Evolutionary conservation across 2,888 invertebrate genomes (phyloP).

Genomic region (Ophion ellenae): DNA sequence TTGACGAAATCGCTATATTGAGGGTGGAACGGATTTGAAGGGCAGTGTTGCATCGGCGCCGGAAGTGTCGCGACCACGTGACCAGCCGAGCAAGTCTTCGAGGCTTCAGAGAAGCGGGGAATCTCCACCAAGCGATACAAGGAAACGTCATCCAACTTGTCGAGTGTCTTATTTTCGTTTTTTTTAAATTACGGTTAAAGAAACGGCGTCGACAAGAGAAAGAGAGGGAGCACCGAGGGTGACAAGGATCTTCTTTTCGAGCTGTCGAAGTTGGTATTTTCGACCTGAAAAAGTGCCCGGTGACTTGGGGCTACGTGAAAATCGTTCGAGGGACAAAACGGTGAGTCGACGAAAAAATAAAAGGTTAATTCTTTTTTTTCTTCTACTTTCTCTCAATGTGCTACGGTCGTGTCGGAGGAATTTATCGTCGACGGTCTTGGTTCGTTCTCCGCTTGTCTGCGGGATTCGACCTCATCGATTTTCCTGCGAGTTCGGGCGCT

Average conservation of each 20-base stretch:
- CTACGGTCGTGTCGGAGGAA: neutral
- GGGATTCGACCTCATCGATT: neutral
- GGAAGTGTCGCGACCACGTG: neutral
- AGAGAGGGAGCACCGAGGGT: slow-evolving; percentile 29
- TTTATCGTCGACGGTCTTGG: slow-evolving; percentile 5
- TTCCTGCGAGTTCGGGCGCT: neutral
- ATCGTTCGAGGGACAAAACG: slow-evolving; percentile 42
- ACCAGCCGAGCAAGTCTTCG: neutral
- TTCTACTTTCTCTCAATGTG: slow-evolving; percentile 13
- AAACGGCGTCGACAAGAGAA: slow-evolving; percentile 9
- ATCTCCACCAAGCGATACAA: neutral
- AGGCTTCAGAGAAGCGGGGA: slow-evolving; percentile 14
- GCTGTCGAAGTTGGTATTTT: slow-evolving; percentile 21
- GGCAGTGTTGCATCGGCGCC: too few species aligned
- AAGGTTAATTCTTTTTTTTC: slow-evolving; percentile 39
- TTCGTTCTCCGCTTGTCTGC: neutral
- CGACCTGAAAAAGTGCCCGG: slow-evolving; percentile 46
- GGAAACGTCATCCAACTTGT: neutral
- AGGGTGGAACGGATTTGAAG: slow-evolving; percentile 1
- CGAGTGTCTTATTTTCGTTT: neutral
- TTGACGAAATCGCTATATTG: neutral
- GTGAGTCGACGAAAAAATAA: slow-evolving; percentile 61
- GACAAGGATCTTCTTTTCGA: slow-evolving; percentile 15
- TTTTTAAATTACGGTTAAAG: neutral
- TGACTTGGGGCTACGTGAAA: slow-evolving; percentile 42